These are phyloP conservation scores for Scelioninae gen. 1 DNA, from an alignment of 2,888 invertebrate genomes.

Conservation along the genomic window DNA sequence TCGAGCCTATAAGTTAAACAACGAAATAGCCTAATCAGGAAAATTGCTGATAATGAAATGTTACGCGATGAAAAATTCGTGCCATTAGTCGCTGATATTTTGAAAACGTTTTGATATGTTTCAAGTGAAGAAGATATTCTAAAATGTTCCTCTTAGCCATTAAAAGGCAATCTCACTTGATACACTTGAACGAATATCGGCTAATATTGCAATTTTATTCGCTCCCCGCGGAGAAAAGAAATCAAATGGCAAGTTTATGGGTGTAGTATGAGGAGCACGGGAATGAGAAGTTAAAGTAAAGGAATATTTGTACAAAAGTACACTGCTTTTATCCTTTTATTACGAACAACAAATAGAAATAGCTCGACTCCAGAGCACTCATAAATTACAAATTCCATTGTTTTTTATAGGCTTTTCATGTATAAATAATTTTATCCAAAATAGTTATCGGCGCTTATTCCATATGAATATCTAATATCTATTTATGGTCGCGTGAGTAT, in stretches of 20 bases:
- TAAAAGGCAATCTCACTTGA: slow-evolving; percentile 68
- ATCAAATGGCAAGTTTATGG: slow-evolving; percentile 63
- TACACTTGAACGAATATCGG: slow-evolving; percentile 67
- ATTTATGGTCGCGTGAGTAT: not conserved
- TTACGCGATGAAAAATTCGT: slow-evolving; percentile 12
- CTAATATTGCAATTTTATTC: slow-evolving; percentile 68
- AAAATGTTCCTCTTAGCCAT: slow-evolving; percentile 53
- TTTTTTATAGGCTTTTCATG: not conserved
- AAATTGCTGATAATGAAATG: slow-evolving; percentile 18
- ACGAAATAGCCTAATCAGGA: slow-evolving; percentile 23
- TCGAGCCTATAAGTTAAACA: slow-evolving; percentile 22
- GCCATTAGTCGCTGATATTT: slow-evolving; percentile 33
- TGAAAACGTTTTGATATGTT: slow-evolving; percentile 11
- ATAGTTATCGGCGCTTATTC: not conserved
- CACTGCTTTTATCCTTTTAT: slow-evolving; percentile 21
- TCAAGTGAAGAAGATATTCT: slow-evolving; percentile 33
- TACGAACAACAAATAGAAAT: slow-evolving; percentile 15
- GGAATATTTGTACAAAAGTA: slow-evolving; percentile 47
- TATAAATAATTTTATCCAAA: not conserved
- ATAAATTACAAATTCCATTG: slow-evolving; percentile 5
- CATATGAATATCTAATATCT: not conserved
- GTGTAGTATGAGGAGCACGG: slow-evolving; percentile 27
- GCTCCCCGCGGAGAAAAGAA: slow-evolving; percentile 65
- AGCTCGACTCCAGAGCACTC: not conserved
- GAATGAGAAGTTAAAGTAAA: slow-evolving; percentile 6